Percentiles rank a stretch among this genome's conserved stretches.
Conservation (phyloP, 2,888 invertebrate species). For the Sarcophaga carnaria region DNA sequence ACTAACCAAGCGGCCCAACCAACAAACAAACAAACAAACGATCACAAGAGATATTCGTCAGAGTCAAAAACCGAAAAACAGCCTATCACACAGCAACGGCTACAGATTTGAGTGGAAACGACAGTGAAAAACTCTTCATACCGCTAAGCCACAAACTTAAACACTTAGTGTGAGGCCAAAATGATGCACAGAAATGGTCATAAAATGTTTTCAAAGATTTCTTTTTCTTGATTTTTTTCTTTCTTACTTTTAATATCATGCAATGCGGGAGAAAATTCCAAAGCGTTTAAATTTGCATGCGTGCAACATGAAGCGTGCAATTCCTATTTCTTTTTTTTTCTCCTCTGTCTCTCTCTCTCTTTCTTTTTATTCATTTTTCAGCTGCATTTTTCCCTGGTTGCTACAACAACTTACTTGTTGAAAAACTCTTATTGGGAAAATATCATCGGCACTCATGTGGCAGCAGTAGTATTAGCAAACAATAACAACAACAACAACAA, state of each 20-base stretch:
- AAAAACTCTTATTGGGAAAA: slow-evolving; percentile 43
- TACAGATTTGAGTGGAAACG: not conserved
- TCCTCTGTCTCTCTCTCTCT: not conserved
- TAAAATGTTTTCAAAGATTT: slow-evolving; percentile 55
- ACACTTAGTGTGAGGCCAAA: slow-evolving; percentile 64
- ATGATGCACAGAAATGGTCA: slow-evolving; percentile 46
- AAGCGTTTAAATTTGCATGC: slow-evolving; percentile 71
- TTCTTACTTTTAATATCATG: slow-evolving; percentile 64
- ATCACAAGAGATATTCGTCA: not conserved
- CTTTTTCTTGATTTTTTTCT: not conserved
- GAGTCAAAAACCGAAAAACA: slow-evolving; percentile 7
- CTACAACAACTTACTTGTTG: slow-evolving; percentile 28
- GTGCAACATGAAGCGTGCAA: slow-evolving; percentile 69
- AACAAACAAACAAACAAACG: slow-evolving; percentile 15
- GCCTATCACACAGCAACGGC: slow-evolving; percentile 2
- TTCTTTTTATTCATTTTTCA: not conserved
- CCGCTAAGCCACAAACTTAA: not conserved
- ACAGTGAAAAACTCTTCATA: slow-evolving; percentile 16
- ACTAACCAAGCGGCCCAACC: not conserved
- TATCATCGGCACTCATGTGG: not conserved
- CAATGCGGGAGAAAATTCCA: slow-evolving; percentile 71
- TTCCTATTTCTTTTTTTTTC: slow-evolving; percentile 31
- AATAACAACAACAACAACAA: no score
- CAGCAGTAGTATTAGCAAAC: not conserved
- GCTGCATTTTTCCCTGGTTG: slow-evolving; percentile 42